A percentile compares a stretch with the other conserved stretches of the same genome.
Conservation (phyloP, 2,888 invertebrate species). For the Acronicta aceris region DNA sequence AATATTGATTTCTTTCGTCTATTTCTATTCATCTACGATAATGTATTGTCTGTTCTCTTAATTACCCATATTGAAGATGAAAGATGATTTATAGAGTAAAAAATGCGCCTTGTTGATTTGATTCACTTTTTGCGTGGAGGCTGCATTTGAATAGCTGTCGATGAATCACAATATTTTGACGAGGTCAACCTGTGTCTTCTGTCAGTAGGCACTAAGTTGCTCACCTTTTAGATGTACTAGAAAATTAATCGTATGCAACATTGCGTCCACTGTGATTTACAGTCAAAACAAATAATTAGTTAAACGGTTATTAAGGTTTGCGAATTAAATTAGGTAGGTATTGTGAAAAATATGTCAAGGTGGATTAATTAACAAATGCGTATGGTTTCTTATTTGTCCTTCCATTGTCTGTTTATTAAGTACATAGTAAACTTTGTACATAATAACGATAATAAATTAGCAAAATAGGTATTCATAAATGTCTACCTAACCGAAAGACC, state of each 20-base stretch:
- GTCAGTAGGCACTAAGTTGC: slow-evolving; percentile 26
- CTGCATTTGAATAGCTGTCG: slow-evolving; percentile 38
- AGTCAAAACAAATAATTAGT: slow-evolving; percentile 27
- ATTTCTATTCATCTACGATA: slow-evolving; percentile 18
- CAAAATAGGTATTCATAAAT: too few species aligned
- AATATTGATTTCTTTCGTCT: slow-evolving; percentile 20
- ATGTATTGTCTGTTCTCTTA: slow-evolving; percentile 8
- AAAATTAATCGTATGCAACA: slow-evolving; percentile 13
- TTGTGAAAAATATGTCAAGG: slow-evolving; percentile 31
- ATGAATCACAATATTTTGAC: slow-evolving; percentile 44
- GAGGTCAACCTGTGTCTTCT: slow-evolving; percentile 68
- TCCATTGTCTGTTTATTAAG: slow-evolving; percentile 1
- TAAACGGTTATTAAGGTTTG: slow-evolving; percentile 12
- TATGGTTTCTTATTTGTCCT: not conserved
- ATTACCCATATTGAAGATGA: slow-evolving; percentile 9
- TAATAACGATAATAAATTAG: not conserved
- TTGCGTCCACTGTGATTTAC: slow-evolving; percentile 9
- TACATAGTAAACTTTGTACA: not conserved
- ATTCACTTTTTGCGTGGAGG: slow-evolving; percentile 8
- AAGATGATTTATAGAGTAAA: slow-evolving; percentile 3
- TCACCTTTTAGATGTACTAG: slow-evolving; percentile 37
- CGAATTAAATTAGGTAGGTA: not conserved
- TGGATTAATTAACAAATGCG: slow-evolving; percentile 2
- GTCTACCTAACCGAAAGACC: not conserved
- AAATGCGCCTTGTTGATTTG: slow-evolving; percentile 1